Conservation (phyloP, 2,888 invertebrate genomes). For the Orthonychiurus folsomi region DNA sequence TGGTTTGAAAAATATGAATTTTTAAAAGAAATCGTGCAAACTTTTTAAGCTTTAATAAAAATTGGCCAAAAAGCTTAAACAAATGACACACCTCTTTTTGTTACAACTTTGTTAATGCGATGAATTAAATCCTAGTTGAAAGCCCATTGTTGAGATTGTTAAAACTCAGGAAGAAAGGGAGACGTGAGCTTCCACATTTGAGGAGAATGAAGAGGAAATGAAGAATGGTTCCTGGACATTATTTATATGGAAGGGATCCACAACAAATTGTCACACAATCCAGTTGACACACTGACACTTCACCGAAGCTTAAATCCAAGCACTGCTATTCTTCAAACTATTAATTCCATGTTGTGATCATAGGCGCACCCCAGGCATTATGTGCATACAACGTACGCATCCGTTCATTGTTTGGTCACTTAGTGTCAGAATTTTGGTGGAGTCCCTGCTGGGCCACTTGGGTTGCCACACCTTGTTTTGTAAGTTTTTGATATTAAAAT, state of each 20-base stretch:
- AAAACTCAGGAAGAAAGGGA: too few species aligned
- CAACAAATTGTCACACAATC: not conserved
- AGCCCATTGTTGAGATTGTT: not conserved
- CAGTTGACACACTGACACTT: not conserved
- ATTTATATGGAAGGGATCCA: not conserved
- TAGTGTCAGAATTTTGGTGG: too few species aligned
- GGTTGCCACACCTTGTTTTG: not conserved
- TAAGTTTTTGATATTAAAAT: not conserved
- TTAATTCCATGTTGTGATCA: not conserved
- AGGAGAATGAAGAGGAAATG: too few species aligned
- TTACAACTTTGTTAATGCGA: not conserved
- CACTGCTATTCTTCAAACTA: not conserved
- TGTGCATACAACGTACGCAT: too few species aligned
- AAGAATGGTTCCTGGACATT: not conserved
- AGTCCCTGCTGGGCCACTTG: too few species aligned
- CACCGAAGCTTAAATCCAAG: too few species aligned
- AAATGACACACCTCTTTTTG: conserved; percentile 6
- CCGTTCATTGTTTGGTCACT: too few species aligned
- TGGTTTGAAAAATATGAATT: too few species aligned
- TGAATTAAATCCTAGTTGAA: not conserved
- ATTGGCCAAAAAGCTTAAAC: too few species aligned
- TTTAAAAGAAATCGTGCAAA: too few species aligned
- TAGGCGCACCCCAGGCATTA: not conserved
- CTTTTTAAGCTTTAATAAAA: too few species aligned
- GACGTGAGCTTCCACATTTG: too few species aligned